phyloP scores from a whole-genome alignment of 2,888 invertebrate species.

The Eretmocerus hayati region DNA sequence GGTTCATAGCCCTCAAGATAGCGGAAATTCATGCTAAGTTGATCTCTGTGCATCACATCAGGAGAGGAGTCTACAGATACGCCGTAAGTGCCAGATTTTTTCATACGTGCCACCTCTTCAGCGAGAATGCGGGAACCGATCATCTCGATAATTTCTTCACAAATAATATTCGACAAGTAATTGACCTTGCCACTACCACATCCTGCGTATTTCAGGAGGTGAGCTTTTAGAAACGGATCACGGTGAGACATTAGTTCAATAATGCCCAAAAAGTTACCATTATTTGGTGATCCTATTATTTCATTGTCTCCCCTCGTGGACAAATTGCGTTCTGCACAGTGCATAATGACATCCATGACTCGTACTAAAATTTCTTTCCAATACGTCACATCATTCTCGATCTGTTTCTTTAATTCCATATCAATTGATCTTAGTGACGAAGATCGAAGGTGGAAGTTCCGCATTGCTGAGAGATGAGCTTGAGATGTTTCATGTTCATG shows the following conservation, averaged over 20 bases:
- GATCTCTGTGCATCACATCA: slow-evolving; percentile 20
- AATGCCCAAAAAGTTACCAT: slow-evolving; percentile 19
- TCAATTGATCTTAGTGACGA: neutral
- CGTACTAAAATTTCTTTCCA: slow-evolving; percentile 21
- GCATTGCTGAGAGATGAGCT: slow-evolving; percentile 9
- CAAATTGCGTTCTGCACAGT: slow-evolving; percentile 21
- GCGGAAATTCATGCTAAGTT: slow-evolving; percentile 18
- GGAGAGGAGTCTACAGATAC: neutral
- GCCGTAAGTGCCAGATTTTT: neutral
- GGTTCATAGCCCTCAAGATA: slow-evolving; percentile 11
- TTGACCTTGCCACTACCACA: slow-evolving; percentile 8
- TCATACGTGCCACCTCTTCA: neutral
- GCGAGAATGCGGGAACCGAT: neutral
- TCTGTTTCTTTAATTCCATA: slow-evolving; percentile 5
- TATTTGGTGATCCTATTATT: slow-evolving; percentile 16
- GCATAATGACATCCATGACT: slow-evolving; percentile 16
- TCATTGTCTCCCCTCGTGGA: slow-evolving; percentile 23
- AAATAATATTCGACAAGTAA: neutral
- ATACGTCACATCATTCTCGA: slow-evolving; percentile 15
- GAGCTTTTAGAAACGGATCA: too few species aligned
- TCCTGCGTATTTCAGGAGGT: slow-evolving; percentile 11
- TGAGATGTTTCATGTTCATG: slow-evolving; percentile 12
- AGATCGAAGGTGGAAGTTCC: slow-evolving; percentile 8
- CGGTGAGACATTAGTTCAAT: slow-evolving; percentile 16
- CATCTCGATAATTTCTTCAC: neutral